phyloP scores from a whole-genome alignment of 2,797 vertebrate species.

The Macropus fuliginosus region DNA sequence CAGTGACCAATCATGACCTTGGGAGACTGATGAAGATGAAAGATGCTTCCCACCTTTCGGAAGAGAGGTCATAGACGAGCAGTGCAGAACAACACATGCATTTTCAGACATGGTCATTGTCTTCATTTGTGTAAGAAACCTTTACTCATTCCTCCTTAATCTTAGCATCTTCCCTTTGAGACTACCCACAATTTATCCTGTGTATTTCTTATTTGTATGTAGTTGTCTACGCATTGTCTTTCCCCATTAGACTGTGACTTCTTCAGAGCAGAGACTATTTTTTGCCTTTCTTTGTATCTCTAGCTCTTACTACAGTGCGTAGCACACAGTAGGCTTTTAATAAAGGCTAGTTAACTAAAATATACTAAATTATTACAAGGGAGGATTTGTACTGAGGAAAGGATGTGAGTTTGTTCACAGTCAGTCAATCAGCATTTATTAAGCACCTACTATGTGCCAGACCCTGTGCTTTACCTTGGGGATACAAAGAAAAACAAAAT shows the following conservation, averaged over 20 bases:
- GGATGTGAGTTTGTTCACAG: background rate
- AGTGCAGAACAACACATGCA: background rate
- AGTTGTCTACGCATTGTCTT: background rate
- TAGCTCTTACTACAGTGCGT: too few species aligned
- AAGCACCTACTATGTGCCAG: background rate
- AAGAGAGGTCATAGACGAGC: background rate
- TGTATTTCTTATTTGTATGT: background rate
- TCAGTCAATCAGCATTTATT: too few species aligned
- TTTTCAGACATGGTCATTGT: background rate
- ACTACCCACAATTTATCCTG: background rate
- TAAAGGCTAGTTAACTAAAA: background rate
- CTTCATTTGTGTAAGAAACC: background rate
- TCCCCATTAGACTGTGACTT: too few species aligned
- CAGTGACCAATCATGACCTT: background rate
- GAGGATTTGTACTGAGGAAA: background rate
- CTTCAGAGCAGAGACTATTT: background rate
- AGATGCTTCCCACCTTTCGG: background rate
- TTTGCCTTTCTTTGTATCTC: background rate
- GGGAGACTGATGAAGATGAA: background rate
- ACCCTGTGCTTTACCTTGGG: background rate
- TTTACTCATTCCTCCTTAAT: background rate
- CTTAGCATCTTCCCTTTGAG: background rate
- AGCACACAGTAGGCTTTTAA: background rate
- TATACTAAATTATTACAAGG: background rate
- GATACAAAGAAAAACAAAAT: too few species aligned